Base-by-base conservation (phyloP, 2,113 vertebrate genomes). In the Mesembrinibis cayennensis region DNA sequence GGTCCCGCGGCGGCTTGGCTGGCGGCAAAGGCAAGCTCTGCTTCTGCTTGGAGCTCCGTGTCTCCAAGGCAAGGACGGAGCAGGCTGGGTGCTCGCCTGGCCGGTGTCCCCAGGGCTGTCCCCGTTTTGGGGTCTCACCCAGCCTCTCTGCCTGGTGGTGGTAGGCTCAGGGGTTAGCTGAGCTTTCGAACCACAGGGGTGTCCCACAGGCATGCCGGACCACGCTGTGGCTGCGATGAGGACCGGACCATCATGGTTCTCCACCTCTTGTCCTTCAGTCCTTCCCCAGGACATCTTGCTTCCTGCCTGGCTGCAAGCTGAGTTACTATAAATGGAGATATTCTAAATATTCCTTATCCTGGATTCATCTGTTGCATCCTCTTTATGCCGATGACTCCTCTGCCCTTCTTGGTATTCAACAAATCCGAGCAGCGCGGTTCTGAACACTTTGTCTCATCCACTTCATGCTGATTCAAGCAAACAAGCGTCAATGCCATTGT, bases 401-500 rank as follows among this genome's bases (percentile, higher is more conserved):
- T 11, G 0, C 36, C 58, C 26, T 40, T 74, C 65, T 67, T 1
- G 27, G 45, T 10, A 10, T 36, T 36, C 50, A 25, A 0, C 30
- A 7, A 10, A 34, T 9, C 27, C 2, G 8, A 18, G 32, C 0
- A 5, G 38, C 7, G 2, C 8, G 2, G 66, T 92, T 42, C 58
- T 1, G 67, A 16, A 2, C 2, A 0, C 20, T 4, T 44, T 5
- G 4, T 32, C 85, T 19, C 22, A 17, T 3, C 74, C 70, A 0
- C 32, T n/a, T 5, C 1, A 2, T 4, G 80, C 49, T 81, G 92
- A 74, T 27, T 92, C 73, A 53, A 53, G 11, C 38, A 3, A 10
- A 21, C 9, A 12, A 26, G 27, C 32, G 1, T 34, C 90, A 44
- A 29, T 0, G 36, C 8, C 4, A 6, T 2, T 4, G 23, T 87